Percentiles rank a stretch among this genome's conserved stretches.
Conservation (phyloP, 2,113 vertebrate species). For the Podiceps cristatus region DNA sequence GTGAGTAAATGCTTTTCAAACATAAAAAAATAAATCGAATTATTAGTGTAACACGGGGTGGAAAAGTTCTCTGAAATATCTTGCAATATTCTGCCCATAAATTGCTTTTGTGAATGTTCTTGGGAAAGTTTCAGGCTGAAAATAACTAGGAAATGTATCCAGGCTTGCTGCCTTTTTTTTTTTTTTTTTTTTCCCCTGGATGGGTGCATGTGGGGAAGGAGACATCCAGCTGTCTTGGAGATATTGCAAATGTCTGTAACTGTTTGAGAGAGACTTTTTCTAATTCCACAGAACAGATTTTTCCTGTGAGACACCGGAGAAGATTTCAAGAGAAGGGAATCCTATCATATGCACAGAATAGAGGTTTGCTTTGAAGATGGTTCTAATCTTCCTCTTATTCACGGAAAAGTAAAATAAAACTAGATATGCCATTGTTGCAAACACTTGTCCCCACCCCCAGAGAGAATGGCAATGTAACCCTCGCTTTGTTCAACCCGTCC, state of each 20-base stretch:
- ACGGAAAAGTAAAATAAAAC: neutral
- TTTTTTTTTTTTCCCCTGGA: neutral
- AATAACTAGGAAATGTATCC: neutral
- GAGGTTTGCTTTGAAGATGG: neutral
- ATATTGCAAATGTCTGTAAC: neutral
- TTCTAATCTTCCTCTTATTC: neutral
- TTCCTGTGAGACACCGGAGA: neutral
- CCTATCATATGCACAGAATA: neutral
- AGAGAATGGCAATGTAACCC: neutral
- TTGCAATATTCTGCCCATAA: neutral
- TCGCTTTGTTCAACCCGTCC: neutral
- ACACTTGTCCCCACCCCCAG: neutral
- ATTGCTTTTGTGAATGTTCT: neutral
- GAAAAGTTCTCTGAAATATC: neutral
- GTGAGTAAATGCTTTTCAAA: neutral
- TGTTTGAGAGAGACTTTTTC: neutral
- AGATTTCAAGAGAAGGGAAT: neutral
- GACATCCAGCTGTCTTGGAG: neutral
- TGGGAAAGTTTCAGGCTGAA: neutral
- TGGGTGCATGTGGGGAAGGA: neutral
- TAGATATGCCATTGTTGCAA: neutral
- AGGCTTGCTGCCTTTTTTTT: neutral
- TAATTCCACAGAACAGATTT: neutral
- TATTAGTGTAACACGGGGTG: neutral
- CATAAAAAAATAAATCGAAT: constrained; percentile 16